These are phyloP conservation scores for Hartigia nigra DNA, from an alignment of 2,888 invertebrate species.

Conservation along the genomic window DNA sequence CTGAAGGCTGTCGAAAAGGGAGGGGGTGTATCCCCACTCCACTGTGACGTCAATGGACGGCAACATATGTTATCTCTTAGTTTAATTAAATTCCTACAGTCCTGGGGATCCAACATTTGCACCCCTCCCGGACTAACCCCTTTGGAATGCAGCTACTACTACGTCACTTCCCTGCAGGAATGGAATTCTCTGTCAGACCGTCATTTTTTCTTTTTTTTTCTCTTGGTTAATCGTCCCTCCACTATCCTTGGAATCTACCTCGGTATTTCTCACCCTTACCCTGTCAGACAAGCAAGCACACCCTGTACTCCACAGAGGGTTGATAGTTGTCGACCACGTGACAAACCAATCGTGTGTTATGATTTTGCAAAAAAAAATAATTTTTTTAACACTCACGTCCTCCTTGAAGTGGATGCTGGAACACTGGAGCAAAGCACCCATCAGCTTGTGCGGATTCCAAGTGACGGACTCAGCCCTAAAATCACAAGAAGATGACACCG, in stretches of 20 bases:
- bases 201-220: not conserved
- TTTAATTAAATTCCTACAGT: slow-evolving; percentile 75
- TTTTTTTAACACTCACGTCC: slow-evolving; percentile 77
- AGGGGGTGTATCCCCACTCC: slow-evolving; percentile 43
- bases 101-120: not conserved
- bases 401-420: slow-evolving; percentile 97
- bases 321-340: not conserved
- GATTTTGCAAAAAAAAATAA: not conserved
- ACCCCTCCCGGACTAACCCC: slow-evolving; percentile 37
- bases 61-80: slow-evolving; percentile 68
- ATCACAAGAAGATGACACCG: slow-evolving; percentile 31
- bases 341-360: not conserved
- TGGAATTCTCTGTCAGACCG: not conserved
- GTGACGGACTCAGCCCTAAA: slow-evolving; percentile 94
- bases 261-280: not conserved
- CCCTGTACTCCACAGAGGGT: not conserved
- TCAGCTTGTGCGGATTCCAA: slow-evolving; percentile 99
- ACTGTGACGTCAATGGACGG: slow-evolving; percentile 42
- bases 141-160: slow-evolving; percentile 42
- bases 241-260: not conserved
- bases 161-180: not conserved
- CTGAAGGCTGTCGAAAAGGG: slow-evolving; percentile 41
- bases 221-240: not conserved
- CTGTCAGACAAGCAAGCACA: not conserved
- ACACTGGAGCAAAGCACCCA: slow-evolving; percentile 97